Percentiles rank a stretch among this genome's conserved stretches.
Evolutionary conservation across 2,888 invertebrate genomes (phyloP).

Genomic region (Drosophila cognata): DNA sequence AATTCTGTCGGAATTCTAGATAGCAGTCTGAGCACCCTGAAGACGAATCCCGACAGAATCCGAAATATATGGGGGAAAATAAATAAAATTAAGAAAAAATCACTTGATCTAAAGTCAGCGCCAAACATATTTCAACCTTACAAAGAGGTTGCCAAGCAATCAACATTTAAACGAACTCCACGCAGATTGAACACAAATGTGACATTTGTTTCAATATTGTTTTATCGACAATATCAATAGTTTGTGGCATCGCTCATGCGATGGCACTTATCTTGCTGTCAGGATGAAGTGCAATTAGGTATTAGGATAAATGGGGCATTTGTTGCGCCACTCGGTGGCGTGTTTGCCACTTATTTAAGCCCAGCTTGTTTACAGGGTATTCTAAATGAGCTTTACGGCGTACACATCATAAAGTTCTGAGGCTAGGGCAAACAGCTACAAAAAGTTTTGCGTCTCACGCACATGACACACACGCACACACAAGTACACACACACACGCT

Average conservation of each 20-base stretch:
- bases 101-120: background rate
- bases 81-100: background rate
- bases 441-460: constrained; percentile 41
- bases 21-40: background rate
- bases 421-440: constrained; percentile 31
- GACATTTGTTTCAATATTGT: background rate
- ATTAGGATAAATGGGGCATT: constrained; percentile 26
- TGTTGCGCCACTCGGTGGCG: constrained; percentile 35
- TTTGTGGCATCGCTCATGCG: background rate
- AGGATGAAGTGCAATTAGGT: constrained; percentile 10
- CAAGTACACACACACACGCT: constrained; percentile 6
- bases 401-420: constrained; percentile 12
- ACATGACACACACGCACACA: constrained; percentile 13
- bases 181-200: background rate
- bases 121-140: background rate
- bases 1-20: background rate
- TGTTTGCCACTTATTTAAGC: constrained; percentile 22
- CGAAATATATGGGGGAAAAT: background rate
- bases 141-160: background rate
- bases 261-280: background rate
- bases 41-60: background rate
- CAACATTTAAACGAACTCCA: background rate
- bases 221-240: background rate
- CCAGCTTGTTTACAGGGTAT: constrained; percentile 41
- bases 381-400: constrained; percentile 35